Percentiles rank a stretch among this genome's conserved stretches.
Evolutionary conservation across 2,888 invertebrate species (phyloP).

Genomic region (Melolontha melolontha): DNA sequence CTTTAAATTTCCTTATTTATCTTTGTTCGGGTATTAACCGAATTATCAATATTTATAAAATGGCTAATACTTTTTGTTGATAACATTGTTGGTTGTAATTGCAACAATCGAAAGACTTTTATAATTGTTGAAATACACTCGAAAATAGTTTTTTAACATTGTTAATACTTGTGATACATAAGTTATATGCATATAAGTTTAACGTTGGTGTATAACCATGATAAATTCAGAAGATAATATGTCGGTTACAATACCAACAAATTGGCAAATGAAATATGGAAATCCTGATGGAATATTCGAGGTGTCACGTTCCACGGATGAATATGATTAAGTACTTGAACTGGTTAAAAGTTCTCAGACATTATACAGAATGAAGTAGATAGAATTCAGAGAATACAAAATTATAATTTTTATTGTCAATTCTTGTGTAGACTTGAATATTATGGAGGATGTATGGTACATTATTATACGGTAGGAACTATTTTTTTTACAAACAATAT

Average conservation of each 20-base stretch:
- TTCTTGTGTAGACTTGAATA: slow-evolving; percentile 25
- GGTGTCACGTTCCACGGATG: neutral
- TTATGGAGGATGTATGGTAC: neutral
- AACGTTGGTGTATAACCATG: neutral
- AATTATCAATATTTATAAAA: too few species aligned
- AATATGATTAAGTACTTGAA: slow-evolving; percentile 25
- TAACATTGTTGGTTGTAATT: too few species aligned
- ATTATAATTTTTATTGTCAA: slow-evolving; percentile 28
- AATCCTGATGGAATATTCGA: neutral
- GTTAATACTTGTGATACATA: too few species aligned
- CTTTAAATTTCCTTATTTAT: too few species aligned
- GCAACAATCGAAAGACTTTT: too few species aligned
- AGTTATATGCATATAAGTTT: too few species aligned
- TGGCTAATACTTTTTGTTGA: too few species aligned
- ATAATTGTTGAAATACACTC: too few species aligned
- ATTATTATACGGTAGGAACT: slow-evolving; percentile 17
- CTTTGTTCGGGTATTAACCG: too few species aligned
- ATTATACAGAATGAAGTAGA: neutral
- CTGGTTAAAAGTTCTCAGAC: neutral
- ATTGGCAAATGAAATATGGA: neutral
- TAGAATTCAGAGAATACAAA: slow-evolving; percentile 23
- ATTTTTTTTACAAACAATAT: neutral
- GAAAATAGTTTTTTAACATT: too few species aligned
- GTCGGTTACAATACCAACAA: neutral
- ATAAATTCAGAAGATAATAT: slow-evolving; percentile 17